Conservation (phyloP, 92 coral and sea anemone species). For the Paragorgia papillata region DNA sequence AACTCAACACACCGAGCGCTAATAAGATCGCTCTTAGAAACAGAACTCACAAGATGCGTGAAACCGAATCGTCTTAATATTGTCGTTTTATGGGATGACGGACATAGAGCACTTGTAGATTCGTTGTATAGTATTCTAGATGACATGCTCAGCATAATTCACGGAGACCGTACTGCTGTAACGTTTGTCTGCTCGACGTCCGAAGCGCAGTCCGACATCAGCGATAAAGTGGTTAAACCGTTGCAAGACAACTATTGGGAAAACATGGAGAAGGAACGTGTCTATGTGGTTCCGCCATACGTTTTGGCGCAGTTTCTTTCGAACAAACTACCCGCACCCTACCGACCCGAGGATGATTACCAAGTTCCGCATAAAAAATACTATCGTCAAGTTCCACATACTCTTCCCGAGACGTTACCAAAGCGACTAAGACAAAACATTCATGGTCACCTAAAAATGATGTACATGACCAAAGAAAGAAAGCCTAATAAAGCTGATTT, state of each 20-base stretch:
- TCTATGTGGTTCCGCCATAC: slow-evolving; percentile 64
- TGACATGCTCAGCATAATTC: slow-evolving; percentile 32
- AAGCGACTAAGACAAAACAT: slow-evolving; percentile 65
- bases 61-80: slow-evolving; percentile 66
- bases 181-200: slow-evolving; percentile 64
- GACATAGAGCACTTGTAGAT: slow-evolving; percentile 57
- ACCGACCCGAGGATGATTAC: slow-evolving; percentile 65
- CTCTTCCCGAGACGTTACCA: slow-evolving; percentile 64
- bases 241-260: slow-evolving; percentile 50
- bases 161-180: not conserved
- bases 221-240: slow-evolving; percentile 31
- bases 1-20: slow-evolving; percentile 62
- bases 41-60: slow-evolving; percentile 58
- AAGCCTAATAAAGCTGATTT: slow-evolving; percentile 32
- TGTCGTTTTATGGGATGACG: slow-evolving; percentile 67
- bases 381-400: slow-evolving; percentile 8
- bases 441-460: slow-evolving; percentile 64
- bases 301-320: slow-evolving; percentile 61
- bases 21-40: slow-evolving; percentile 42
- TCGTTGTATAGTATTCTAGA: slow-evolving; percentile 58
- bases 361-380: slow-evolving; percentile 59
- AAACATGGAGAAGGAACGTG: slow-evolving; percentile 46
- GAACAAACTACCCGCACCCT: slow-evolving; percentile 61
- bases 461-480: slow-evolving; percentile 50
- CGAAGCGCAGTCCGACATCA: slow-evolving; percentile 29